Percentiles rank a stretch among this genome's conserved stretches.
Evolutionary conservation across 2,888 invertebrate genomes (phyloP).

Genomic region (Folsomia manolachei): DNA sequence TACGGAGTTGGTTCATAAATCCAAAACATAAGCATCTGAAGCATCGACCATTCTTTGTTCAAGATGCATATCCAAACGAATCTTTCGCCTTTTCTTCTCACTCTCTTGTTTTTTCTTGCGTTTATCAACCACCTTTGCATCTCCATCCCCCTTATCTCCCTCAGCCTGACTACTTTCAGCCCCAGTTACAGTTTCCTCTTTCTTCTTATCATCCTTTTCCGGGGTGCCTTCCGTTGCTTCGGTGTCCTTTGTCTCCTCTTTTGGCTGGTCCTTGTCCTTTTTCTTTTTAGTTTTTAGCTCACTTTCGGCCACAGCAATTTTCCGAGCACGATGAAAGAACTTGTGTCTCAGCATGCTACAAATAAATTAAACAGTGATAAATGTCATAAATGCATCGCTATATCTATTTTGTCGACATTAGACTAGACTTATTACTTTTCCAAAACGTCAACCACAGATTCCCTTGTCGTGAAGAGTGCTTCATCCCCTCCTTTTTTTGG

Average conservation of each 20-base stretch:
- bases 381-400: not conserved
- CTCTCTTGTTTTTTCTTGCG: slow-evolving; percentile 55
- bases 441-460: slow-evolving; percentile 74
- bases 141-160: slow-evolving; percentile 41
- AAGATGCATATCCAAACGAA: slow-evolving; percentile 95
- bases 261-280: slow-evolving; percentile 53
- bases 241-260: slow-evolving; percentile 55
- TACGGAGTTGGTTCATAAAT: slow-evolving; percentile 94
- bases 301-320: slow-evolving; percentile 72
- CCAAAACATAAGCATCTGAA: slow-evolving; percentile 95
- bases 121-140: slow-evolving; percentile 32
- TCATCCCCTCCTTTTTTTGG: slow-evolving; percentile 61
- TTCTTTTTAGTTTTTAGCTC: slow-evolving; percentile 57
- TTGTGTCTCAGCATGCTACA: slow-evolving; percentile 80
- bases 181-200: slow-evolving; percentile 46
- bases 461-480: slow-evolving; percentile 75
- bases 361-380: not conserved
- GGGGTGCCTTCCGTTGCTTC: slow-evolving; percentile 57
- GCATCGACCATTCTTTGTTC: slow-evolving; percentile 92
- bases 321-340: slow-evolving; percentile 91
- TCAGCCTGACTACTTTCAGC: slow-evolving; percentile 50
- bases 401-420: not conserved
- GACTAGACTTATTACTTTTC: slow-evolving; percentile 57
- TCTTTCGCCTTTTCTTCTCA: slow-evolving; percentile 78
- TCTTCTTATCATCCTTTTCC: slow-evolving; percentile 58